Evolutionary conservation across 2,888 invertebrate species (phyloP), one percentile per base, ranked within the genome.

Genomic region (Atherix ibis): DNA sequence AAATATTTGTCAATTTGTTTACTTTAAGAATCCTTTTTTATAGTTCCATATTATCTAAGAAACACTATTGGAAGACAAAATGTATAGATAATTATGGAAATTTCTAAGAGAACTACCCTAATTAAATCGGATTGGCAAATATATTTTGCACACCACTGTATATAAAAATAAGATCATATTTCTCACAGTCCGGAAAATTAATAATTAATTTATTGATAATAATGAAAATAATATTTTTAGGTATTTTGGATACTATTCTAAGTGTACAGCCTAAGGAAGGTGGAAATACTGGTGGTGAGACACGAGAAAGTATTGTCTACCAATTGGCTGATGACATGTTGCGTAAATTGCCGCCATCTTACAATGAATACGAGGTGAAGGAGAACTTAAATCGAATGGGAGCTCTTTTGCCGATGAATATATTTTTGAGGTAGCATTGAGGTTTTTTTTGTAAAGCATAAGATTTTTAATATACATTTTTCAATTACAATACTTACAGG

Each of bases 191-290:
- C n/a, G n/a, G n/a, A n/a, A n/a, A n/a, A n/a, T n/a, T n/a, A n/a
- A n/a, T n/a, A n/a, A n/a, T n/a, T n/a, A n/a, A n/a, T n/a, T n/a
- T n/a, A n/a, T n/a, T n/a, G n/a, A n/a, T n/a, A n/a, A n/a, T n/a
- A n/a, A n/a, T n/a, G n/a, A n/a, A n/a, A n/a, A n/a, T n/a, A n/a
- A 29, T 2, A 2, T 10, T 34, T 41, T 16, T 42, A 67, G 68
- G 70, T 44, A 92, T 95, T 52, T 67, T 95, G 49, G 88, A 91
- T 52, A 91, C 91, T 0, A 92, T 95, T 48, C 67, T 95, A 27
- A 91, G 76, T 54, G 94, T 95, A n/a, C 94, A 95, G 53, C 95
- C 95, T 0, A 95, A 95, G 54, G 92, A 95, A 64, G 84, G 91
- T 2, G 88, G 85, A 1, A 73, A 77, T 14, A 79, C 80, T 40